These are phyloP conservation scores for Orbicella faveolata DNA, from an alignment of 64 coral and sea anemone genomes.

Conservation along the genomic window DNA sequence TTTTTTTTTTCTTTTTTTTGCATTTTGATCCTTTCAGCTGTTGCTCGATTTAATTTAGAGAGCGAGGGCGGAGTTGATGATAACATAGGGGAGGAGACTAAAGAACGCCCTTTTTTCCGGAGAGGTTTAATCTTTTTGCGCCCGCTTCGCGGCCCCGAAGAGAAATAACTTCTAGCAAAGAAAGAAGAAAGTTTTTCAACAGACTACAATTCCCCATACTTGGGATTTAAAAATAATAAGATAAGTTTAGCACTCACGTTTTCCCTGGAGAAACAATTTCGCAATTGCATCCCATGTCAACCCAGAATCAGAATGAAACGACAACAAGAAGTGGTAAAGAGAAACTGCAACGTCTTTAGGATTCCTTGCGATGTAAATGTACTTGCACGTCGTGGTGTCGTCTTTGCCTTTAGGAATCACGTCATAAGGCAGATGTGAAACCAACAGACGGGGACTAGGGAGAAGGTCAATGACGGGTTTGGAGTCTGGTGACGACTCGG, in stretches of 20 bases:
- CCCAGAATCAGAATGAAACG: not conserved
- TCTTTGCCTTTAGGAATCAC: not conserved
- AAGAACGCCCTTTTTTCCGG: too few species aligned
- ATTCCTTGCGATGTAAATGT: not conserved
- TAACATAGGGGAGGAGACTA: too few species aligned
- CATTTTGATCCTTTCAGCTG: too few species aligned
- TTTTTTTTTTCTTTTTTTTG: too few species aligned
- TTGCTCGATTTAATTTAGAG: too few species aligned
- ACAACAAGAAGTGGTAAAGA: not conserved
- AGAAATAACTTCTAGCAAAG: too few species aligned
- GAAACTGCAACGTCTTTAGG: slow-evolving; percentile 1
- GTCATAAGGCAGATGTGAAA: not conserved
- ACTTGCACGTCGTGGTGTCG: not conserved
- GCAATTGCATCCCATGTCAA: not conserved
- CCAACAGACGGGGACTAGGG: not conserved
- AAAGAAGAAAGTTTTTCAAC: too few species aligned
- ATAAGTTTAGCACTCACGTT: not conserved
- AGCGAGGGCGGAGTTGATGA: too few species aligned
- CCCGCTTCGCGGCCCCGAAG: too few species aligned
- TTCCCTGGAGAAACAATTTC: not conserved
- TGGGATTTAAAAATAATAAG: too few species aligned
- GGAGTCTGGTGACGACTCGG: not conserved
- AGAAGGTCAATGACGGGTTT: not conserved
- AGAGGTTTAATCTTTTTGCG: too few species aligned
- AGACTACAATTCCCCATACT: too few species aligned